Conservation (phyloP, 2,888 invertebrate species). For the Tetragonisca angustula region DNA sequence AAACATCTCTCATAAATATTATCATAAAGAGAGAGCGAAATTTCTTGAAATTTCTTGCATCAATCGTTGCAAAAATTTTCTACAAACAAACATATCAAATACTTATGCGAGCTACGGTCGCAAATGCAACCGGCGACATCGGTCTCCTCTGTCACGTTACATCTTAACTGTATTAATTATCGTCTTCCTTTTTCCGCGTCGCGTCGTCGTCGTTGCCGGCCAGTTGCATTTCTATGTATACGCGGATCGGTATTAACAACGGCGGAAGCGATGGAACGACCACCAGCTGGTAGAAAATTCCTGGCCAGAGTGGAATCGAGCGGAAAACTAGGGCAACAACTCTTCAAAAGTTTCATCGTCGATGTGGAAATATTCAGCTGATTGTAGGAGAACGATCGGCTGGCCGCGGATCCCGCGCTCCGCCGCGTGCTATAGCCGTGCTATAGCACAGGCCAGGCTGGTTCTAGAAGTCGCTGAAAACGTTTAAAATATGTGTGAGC, state of each 20-base stretch:
- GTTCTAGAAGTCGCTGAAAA: slow-evolving; percentile 55
- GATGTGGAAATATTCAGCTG: slow-evolving; percentile 56
- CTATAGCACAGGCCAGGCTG: slow-evolving; percentile 31
- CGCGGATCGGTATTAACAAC: slow-evolving; percentile 3
- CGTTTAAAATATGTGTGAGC: background rate
- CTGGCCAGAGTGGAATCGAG: slow-evolving; percentile 2
- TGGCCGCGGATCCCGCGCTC: slow-evolving; percentile 13
- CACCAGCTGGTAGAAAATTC: slow-evolving; percentile 37
- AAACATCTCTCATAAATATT: no score
- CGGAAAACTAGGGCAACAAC: slow-evolving; percentile 57
- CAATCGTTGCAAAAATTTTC: background rate
- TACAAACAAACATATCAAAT: background rate
- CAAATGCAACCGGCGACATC: background rate
- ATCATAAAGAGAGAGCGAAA: no score
- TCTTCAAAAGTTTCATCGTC: slow-evolving; percentile 49
- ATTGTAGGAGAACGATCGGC: slow-evolving; percentile 44
- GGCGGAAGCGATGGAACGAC: slow-evolving; percentile 18
- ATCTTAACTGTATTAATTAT: slow-evolving; percentile 51
- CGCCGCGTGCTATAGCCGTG: slow-evolving; percentile 28
- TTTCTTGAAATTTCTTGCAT: no score
- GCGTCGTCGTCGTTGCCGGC: background rate
- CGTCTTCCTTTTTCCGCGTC: slow-evolving; percentile 54
- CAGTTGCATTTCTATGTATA: slow-evolving; percentile 15
- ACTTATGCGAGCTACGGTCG: background rate
- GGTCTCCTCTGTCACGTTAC: slow-evolving; percentile 1